Conservation (phyloP, 92 coral and sea anemone genomes). For the Palythoa caribaeorum region DNA sequence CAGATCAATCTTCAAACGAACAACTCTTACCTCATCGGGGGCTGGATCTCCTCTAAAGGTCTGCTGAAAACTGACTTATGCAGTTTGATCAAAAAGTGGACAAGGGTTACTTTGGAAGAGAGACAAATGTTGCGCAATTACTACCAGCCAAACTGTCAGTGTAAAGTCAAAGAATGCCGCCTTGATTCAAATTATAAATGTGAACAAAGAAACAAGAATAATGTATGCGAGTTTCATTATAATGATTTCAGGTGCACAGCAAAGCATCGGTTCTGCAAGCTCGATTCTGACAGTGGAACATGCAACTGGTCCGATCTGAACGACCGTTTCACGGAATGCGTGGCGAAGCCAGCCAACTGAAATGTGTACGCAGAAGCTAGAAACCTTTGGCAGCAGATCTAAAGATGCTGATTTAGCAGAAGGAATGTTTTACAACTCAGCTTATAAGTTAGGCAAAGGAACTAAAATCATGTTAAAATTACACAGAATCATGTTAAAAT, state of each 20-base stretch:
- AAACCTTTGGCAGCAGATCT: no score
- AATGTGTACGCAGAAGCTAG: no score
- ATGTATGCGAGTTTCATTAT: neutral
- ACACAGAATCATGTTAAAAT: no score
- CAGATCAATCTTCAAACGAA: neutral
- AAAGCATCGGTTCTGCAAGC: neutral
- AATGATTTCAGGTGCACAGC: neutral
- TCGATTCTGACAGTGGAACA: neutral
- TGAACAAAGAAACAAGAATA: neutral
- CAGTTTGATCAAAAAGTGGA: neutral
- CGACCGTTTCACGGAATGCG: neutral
- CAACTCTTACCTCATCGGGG: neutral
- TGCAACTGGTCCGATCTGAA: neutral
- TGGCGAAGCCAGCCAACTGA: no score
- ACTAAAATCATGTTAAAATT: no score
- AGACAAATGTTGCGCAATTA: neutral
- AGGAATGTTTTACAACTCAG: no score
- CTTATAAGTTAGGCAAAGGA: no score
- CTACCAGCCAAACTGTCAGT: constrained; percentile 3
- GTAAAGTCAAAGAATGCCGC: neutral
- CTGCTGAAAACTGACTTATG: neutral
- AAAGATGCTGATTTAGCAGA: no score
- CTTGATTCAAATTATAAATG: neutral
- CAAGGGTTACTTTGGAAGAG: neutral
- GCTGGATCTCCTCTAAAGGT: neutral